Evolutionary conservation across 1,140 invertebrate genomes (phyloP), one percentile per base, ranked within the genome.

Genomic region (Eurosta solidaginis): DNA sequence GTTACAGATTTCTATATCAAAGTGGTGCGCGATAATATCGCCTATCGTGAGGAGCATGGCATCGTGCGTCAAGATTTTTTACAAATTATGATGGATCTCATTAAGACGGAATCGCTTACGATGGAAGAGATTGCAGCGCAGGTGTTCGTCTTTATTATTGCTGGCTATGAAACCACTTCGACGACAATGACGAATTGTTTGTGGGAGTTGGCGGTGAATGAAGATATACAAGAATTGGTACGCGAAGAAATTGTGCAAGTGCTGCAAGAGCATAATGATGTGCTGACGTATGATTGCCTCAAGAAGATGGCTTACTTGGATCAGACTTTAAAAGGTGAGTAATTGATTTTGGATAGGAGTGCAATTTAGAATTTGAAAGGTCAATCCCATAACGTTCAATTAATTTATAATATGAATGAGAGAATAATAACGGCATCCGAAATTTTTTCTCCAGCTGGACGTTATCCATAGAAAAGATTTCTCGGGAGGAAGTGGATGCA

Each of bases 201-300:
- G 1, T 91, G 89, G 77, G 83, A 86, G 47, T 63, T 86, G 54
- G 84, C 84, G 0, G 9, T 77, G 2, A 82, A 91, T 78, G 85
- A 79, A 14, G 87, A 89, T 0, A 82, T 90, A 1, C 91, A 92
- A 77, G 49, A 84, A 0, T 89, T 88, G 73, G 47, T 90, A 0
- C 84, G 90, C n/a, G 74, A 87, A 2, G 90, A 92, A 83, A 88
- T 92, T 1, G 80, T 86, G 3, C 36, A 79, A 0, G 81, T 80
- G 17, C 49, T 85, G 0, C 68, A 81, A 3, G 59, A 78, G 22
- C 49, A 83, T 5, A 73, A 79, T 22, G 33, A 75, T 1, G 76
- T 81, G 44, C 50, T 88, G 1, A 86, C 79, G 3, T 88, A 88
- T 76, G 87, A 88, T 3, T 75, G 79, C 10, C 59, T 88, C 9